Conservation (phyloP, 2,888 invertebrate genomes). For the Nemoura dubitans region DNA sequence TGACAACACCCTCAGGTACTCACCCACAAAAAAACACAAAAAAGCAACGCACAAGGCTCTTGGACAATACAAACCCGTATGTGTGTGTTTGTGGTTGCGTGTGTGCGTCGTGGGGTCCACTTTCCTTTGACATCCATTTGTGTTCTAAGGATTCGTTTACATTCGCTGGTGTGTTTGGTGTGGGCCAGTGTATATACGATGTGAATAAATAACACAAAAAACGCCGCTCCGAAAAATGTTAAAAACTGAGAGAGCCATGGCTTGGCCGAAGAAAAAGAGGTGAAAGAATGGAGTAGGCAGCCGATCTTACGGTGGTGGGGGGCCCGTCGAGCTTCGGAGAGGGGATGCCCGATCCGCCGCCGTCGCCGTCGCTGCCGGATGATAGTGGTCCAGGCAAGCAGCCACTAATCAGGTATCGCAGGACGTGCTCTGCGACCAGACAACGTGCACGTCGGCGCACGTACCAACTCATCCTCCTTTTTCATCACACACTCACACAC, state of each 20-base stretch:
- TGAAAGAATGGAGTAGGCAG: not conserved
- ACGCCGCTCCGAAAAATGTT: not conserved
- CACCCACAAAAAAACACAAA: not conserved
- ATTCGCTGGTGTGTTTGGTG: not conserved
- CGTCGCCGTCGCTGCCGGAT: not conserved
- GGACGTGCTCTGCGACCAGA: not conserved
- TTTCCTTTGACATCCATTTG: not conserved
- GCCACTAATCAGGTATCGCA: constrained; percentile 28
- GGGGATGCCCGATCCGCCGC: not conserved
- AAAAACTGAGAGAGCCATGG: not conserved
- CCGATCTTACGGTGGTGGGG: not conserved
- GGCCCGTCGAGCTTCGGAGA: not conserved
- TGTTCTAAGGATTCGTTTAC: not conserved
- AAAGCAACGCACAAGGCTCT: not conserved
- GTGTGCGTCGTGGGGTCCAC: not conserved
- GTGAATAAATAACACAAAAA: constrained; percentile 21
- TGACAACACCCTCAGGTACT: not conserved
- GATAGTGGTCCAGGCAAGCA: constrained; percentile 20
- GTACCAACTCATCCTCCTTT: not conserved
- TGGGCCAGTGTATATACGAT: not conserved
- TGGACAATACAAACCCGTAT: not conserved
- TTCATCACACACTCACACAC: not conserved
- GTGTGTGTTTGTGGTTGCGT: not conserved
- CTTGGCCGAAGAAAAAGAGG: not conserved
- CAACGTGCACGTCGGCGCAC: constrained; percentile 20